These are phyloP conservation scores for Liposcelis brunnea DNA, from an alignment of 2,888 invertebrate species.

Conservation along the genomic window DNA sequence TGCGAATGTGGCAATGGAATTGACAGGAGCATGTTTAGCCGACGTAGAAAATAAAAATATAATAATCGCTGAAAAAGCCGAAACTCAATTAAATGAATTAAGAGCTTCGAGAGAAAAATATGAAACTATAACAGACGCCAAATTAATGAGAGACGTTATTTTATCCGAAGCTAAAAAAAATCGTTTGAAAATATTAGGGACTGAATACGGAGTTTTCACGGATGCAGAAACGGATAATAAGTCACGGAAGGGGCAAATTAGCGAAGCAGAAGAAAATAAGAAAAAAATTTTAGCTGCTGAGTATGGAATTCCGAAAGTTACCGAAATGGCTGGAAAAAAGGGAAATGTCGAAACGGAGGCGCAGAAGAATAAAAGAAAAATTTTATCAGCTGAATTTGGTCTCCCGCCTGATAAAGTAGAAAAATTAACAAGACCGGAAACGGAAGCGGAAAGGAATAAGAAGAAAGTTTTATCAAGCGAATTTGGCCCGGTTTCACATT, in stretches of 20 bases:
- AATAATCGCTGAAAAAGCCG: too few relatives aligned
- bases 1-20: too few relatives aligned
- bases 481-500: too few relatives aligned
- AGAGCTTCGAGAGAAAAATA: too few relatives aligned
- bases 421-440: neutral
- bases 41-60: too few relatives aligned
- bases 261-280: slow-evolving; percentile 6
- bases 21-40: too few relatives aligned
- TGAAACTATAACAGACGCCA: neutral
- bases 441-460: slow-evolving; percentile 2
- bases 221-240: slow-evolving; percentile 22
- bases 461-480: neutral
- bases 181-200: slow-evolving; percentile 39
- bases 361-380: neutral
- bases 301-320: neutral
- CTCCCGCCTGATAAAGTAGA: neutral
- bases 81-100: too few relatives aligned
- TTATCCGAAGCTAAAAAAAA: slow-evolving; percentile 42
- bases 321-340: neutral
- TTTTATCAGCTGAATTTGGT: neutral
- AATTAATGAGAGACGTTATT: neutral
- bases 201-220: slow-evolving; percentile 37
- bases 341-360: neutral
- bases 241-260: neutral
- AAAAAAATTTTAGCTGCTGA: neutral